Evolutionary conservation across 2,113 vertebrate species (phyloP), one percentile per base, ranked within the genome.

Genomic region (Anguilla japonica): DNA sequence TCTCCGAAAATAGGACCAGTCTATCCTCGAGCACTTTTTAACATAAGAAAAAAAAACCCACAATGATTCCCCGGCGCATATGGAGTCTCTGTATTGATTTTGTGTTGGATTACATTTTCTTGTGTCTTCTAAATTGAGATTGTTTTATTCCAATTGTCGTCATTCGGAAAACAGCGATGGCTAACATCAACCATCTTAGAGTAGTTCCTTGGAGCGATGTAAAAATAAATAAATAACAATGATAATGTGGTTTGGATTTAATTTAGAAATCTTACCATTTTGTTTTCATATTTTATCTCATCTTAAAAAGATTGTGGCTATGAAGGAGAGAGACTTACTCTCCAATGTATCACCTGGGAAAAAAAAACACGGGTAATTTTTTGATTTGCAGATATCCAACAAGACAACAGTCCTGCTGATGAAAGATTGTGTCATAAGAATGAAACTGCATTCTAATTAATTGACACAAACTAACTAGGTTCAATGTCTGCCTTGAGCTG

Each of bases 21-120:
- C 56, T 86, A 67, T 86, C 85, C 79, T 86, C 79, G 7, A 82
- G 85, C 79, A 81, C 34, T 82, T 86, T 86, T 86, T 81, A 86
- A 86, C 79, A 67, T 43, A 29, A 29, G 57, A 86, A 40, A 34
- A 81, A 78, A 81, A 34, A 34, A 0, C 53, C 78, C 60, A 67
- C 60, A 63, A 86, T 46, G 56, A 41, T 79, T 82, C 85, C 79
- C 79, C 41, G 40, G 41, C 1, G 26, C 71, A 29, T 34, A 34
- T 75, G 71, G 71, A 75, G n/a, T 75, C 71, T 75, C 71, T 2
- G 56, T 79, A 81, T 60, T 79, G 34, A 67, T 56, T 82, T 53
- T 67, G 79, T 18, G 15, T n/a, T 57, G 46, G 34, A 81, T 85
- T 81, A 41, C 53, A 60, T 80, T 85, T 34, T 81, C 71, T 56